Evolutionary conservation across 2,888 invertebrate genomes (phyloP).

Genomic region (Spialia ferax): DNA sequence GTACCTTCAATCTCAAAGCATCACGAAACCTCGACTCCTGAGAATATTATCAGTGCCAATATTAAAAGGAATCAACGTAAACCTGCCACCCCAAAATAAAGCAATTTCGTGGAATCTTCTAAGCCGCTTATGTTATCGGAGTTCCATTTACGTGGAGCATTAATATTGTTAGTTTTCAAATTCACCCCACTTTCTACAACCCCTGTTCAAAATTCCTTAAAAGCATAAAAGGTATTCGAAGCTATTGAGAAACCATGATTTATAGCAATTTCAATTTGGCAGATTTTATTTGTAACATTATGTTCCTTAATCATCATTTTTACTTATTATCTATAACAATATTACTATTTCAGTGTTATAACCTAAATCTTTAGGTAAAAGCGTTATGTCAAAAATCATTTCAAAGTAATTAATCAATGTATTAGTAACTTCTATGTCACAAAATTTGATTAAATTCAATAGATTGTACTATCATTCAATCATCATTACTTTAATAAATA

Average conservation of each 20-base stretch:
- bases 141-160: slow-evolving; percentile 25
- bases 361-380: no score
- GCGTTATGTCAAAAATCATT: no score
- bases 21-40: background rate
- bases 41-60: background rate
- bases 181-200: slow-evolving; percentile 1
- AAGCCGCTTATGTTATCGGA: slow-evolving; percentile 21
- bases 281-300: no score
- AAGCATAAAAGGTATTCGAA: background rate
- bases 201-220: background rate
- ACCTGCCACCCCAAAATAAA: slow-evolving; percentile 20
- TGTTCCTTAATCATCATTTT: no score
- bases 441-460: no score
- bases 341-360: no score
- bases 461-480: background rate
- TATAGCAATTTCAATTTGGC: background rate
- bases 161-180: slow-evolving; percentile 25
- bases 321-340: no score
- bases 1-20: background rate
- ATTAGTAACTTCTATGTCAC: no score
- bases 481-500: background rate
- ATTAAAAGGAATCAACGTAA: slow-evolving; percentile 8
- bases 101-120: slow-evolving; percentile 19
- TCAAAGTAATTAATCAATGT: no score
- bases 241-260: background rate